phyloP scores from a whole-genome alignment of 1,140 invertebrate genomes.

The Microvelia longipes region DNA sequence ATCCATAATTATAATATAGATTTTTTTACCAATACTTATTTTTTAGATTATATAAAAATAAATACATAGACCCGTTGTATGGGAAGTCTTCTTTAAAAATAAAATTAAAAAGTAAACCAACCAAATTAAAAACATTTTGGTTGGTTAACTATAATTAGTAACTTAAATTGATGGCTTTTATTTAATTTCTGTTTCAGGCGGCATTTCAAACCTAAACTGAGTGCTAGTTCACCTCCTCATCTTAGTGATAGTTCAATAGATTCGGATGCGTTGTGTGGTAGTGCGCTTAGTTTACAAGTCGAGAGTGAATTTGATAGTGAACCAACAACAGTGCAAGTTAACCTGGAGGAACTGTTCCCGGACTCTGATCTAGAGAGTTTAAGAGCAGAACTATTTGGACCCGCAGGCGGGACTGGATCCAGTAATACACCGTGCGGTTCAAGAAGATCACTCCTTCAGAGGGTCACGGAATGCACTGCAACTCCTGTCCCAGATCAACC shows the following conservation, averaged over 20 bases:
- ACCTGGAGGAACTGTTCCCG: slow-evolving; percentile 17
- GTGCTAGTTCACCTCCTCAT: slow-evolving; percentile 1
- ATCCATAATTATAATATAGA: too few species aligned
- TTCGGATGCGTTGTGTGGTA: neutral
- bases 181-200: slow-evolving; percentile 1
- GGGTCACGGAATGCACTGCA: neutral
- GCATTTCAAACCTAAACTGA: slow-evolving; percentile 17
- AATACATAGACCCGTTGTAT: too few species aligned
- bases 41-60: too few species aligned
- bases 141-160: too few species aligned
- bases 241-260: slow-evolving; percentile 7
- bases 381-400: neutral
- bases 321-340: slow-evolving; percentile 9
- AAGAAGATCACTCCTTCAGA: slow-evolving; percentile 1
- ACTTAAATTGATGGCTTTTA: too few species aligned
- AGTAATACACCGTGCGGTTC: neutral
- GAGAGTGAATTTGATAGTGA: slow-evolving; percentile 9
- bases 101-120: too few species aligned
- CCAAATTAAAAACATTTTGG: too few species aligned
- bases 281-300: slow-evolving; percentile 8
- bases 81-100: too few species aligned
- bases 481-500: neutral
- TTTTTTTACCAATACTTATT: too few species aligned
- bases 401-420: neutral
- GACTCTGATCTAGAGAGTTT: slow-evolving; percentile 9